phyloP scores from a whole-genome alignment of 2,113 vertebrate genomes.

The Lipophrys pholis region DNA sequence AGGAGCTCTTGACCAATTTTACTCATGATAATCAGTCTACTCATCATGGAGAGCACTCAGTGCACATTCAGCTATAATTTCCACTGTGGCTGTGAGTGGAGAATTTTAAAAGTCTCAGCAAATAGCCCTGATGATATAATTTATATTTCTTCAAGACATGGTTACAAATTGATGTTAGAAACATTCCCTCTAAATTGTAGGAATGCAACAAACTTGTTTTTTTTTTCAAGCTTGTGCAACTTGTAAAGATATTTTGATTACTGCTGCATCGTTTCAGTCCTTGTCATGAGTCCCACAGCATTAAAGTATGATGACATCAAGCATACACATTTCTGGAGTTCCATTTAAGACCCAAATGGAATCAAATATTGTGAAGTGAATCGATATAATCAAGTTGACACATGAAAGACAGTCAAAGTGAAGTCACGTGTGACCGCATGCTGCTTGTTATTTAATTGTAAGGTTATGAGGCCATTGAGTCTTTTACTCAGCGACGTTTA shows the following conservation, averaged over 20 bases:
- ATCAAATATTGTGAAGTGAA: not conserved
- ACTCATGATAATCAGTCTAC: not conserved
- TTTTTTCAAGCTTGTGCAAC: not conserved
- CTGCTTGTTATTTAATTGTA: too few relatives aligned
- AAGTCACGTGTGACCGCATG: not conserved
- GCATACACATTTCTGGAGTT: not conserved
- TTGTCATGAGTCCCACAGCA: not conserved
- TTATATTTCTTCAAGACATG: not conserved
- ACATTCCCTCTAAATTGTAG: not conserved
- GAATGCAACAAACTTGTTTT: not conserved
- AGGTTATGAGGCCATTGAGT: too few relatives aligned
- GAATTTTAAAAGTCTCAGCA: not conserved
- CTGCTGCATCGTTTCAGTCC: not conserved
- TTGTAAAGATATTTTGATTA: not conserved
- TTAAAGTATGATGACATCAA: not conserved
- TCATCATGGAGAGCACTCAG: not conserved
- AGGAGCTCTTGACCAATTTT: slow-evolving; percentile 6
- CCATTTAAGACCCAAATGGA: not conserved
- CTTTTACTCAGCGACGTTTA: too few relatives aligned
- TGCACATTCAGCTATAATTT: not conserved
- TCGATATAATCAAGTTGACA: too few relatives aligned
- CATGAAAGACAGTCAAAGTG: not conserved
- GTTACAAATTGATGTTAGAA: not conserved
- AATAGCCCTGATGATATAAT: not conserved
- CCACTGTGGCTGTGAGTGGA: not conserved